phyloP scores from a whole-genome alignment of 2,113 vertebrate genomes.

The Petaurus breviceps region DNA sequence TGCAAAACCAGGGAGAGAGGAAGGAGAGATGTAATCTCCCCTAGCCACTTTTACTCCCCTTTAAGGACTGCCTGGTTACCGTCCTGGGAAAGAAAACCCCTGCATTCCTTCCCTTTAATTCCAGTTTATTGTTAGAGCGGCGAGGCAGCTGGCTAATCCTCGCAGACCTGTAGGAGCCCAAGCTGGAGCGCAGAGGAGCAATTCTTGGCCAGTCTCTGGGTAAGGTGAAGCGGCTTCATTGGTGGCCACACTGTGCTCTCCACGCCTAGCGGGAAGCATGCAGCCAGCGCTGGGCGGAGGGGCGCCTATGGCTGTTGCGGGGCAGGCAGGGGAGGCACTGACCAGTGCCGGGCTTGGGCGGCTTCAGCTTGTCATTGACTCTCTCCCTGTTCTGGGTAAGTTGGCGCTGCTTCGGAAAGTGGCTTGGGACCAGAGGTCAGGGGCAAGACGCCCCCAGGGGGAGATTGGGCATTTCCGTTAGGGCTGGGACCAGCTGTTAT shows the following conservation, averaged over 20 bases:
- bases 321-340: neutral
- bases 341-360: constrained; percentile 12
- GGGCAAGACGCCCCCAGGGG: neutral
- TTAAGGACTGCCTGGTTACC: constrained; percentile 81
- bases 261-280: neutral
- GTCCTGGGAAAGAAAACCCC: constrained; percentile 77
- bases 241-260: neutral
- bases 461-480: neutral
- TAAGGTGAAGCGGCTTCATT: constrained; percentile 75
- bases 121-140: constrained; percentile 59
- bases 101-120: constrained; percentile 82
- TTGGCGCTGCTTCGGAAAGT: constrained; percentile 32
- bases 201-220: constrained; percentile 76
- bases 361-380: constrained; percentile 31
- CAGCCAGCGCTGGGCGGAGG: neutral
- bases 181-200: constrained; percentile 56
- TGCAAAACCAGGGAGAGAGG: neutral
- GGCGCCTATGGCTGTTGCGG: neutral
- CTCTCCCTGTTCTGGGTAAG: constrained; percentile 46
- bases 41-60: constrained; percentile 74
- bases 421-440: neutral
- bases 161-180: constrained; percentile 79
- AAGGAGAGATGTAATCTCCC: constrained; percentile 50
- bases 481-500: neutral
- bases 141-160: constrained; percentile 74